phyloP scores from a whole-genome alignment of 2,113 vertebrate species.

The Corythoichthys haematopterus region DNA sequence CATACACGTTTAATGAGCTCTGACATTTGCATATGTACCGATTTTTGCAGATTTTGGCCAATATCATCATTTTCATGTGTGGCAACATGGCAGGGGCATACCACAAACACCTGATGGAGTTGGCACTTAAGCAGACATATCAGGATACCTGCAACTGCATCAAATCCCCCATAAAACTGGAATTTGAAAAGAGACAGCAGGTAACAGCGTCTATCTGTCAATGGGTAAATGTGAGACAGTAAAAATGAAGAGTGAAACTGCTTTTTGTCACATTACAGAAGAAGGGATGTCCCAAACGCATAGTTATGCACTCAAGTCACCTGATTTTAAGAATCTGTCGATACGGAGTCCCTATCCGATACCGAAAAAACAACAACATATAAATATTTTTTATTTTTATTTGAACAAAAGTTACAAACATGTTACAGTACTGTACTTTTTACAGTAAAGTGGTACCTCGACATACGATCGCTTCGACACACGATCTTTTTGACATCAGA shows the following conservation, averaged over 20 bases:
- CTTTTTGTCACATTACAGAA: no score
- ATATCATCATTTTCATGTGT: conserved; percentile 92
- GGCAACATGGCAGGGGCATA: conserved; percentile 94
- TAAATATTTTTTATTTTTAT: no score
- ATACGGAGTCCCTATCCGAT: no score
- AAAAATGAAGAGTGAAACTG: not conserved
- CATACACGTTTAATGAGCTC: not conserved
- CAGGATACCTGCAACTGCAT: conserved; percentile 98
- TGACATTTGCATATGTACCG: conserved; percentile 12
- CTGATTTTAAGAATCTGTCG: no score
- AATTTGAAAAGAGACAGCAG: conserved; percentile 97
- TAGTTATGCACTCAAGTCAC: no score
- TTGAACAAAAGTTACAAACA: no score
- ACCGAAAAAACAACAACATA: no score
- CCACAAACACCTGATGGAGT: conserved; percentile 95
- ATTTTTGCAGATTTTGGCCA: conserved; percentile 84
- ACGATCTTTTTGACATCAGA: no score
- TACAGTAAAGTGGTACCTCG: no score
- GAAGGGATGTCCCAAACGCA: no score
- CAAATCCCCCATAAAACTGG: conserved; percentile 94
- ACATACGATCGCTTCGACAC: no score
- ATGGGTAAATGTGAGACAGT: not conserved
- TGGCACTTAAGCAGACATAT: conserved; percentile 90
- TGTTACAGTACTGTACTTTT: no score
- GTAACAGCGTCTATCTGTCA: conserved; percentile 54